Percentiles rank a stretch among this genome's conserved stretches.
Conservation (phyloP, 1,140 invertebrate species). For the Agrypnia vestita region DNA sequence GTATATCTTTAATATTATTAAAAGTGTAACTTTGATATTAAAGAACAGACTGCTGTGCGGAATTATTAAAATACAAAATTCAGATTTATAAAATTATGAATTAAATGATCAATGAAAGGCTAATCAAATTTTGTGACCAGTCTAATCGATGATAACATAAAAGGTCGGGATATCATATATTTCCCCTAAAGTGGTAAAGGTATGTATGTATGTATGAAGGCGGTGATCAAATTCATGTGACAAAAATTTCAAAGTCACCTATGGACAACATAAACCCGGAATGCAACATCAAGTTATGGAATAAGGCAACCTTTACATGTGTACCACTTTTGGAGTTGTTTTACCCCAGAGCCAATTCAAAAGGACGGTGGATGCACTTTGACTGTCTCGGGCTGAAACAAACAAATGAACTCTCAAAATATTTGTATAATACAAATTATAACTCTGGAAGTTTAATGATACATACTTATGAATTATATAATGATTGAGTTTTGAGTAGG, state of each 20-base stretch:
- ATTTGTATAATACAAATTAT: no score
- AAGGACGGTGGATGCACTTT: constrained; percentile 83
- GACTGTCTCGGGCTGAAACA: constrained; percentile 80
- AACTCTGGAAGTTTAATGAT: no score
- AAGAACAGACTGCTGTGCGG: no score
- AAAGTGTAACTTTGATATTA: no score
- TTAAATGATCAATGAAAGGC: no score
- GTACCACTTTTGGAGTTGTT: constrained; percentile 72
- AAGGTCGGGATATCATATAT: not conserved
- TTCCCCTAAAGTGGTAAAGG: not conserved
- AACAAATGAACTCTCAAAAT: not conserved
- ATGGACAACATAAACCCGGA: constrained; percentile 20
- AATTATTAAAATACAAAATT: no score
- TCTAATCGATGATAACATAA: not conserved
- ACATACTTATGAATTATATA: no score
- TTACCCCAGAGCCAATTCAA: constrained; percentile 86
- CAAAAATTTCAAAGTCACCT: not conserved
- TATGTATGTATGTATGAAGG: no score
- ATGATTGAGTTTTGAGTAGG: no score
- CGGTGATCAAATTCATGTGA: not conserved
- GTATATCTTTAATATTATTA: no score
- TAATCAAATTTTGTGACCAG: no score
- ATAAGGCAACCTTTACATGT: constrained; percentile 61
- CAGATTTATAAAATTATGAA: no score
- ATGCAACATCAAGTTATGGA: constrained; percentile 29